Conservation (phyloP, 2,113 vertebrate species). For the Sturnira hondurensis region DNA sequence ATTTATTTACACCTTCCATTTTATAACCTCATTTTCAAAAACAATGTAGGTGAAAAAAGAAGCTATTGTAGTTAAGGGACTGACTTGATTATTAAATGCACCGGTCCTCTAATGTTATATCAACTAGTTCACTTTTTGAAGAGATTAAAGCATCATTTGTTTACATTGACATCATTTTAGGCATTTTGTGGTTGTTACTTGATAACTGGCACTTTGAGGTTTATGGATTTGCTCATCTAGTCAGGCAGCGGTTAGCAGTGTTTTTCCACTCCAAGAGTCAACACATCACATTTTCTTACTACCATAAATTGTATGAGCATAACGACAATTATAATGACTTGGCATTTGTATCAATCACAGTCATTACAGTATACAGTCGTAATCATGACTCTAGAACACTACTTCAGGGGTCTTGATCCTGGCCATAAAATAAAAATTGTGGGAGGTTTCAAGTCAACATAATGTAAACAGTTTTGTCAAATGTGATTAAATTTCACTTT, state of each 20-base stretch:
- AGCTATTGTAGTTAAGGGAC: neutral
- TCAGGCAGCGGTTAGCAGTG: neutral
- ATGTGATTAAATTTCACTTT: conserved; percentile 18
- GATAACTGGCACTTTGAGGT: neutral
- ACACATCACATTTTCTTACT: conserved; percentile 9
- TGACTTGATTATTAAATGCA: conserved; percentile 20
- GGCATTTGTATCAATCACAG: neutral
- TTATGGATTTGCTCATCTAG: neutral
- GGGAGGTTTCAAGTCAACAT: neutral
- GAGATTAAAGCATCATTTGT: conserved; percentile 3
- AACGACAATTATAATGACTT: neutral
- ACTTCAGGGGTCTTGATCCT: neutral
- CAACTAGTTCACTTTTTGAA: conserved; percentile 13
- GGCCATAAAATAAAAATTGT: neutral
- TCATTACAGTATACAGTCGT: neutral
- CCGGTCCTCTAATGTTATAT: neutral
- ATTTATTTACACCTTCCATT: neutral
- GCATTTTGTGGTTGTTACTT: conserved; percentile 1
- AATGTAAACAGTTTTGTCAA: conserved; percentile 29
- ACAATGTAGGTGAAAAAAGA: neutral
- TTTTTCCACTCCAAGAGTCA: neutral
- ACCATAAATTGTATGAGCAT: neutral
- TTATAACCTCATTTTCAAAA: conserved; percentile 13
- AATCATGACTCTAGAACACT: neutral
- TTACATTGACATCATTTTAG: neutral